Evolutionary conservation across 2,888 invertebrate genomes (phyloP).

Genomic region (Pyrgus malvae): DNA sequence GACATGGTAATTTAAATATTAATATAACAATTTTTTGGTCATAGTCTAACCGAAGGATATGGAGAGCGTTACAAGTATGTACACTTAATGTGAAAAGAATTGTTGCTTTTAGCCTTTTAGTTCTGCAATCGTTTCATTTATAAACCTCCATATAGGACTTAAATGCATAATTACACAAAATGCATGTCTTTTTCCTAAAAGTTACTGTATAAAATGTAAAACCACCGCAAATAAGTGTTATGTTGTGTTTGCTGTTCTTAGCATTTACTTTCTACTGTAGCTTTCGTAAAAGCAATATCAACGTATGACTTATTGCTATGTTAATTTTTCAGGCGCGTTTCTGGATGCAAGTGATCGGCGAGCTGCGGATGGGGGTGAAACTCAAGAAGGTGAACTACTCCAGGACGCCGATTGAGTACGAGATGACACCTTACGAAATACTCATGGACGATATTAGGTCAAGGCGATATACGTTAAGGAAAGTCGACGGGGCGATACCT

Average conservation of each 20-base stretch:
- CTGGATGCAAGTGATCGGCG: constrained; percentile 97
- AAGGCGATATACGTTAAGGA: constrained; percentile 93
- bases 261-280: constrained; percentile 37
- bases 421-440: constrained; percentile 97
- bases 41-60: constrained; percentile 88
- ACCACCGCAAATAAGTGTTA: neutral
- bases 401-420: constrained; percentile 92
- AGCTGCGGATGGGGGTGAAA: constrained; percentile 94
- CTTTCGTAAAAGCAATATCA: constrained; percentile 46
- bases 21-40: constrained; percentile 39
- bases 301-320: constrained; percentile 36
- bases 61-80: constrained; percentile 91
- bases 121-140: constrained; percentile 5
- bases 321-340: constrained; percentile 88
- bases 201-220: neutral
- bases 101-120: constrained; percentile 20
- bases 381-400: constrained; percentile 92
- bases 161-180: constrained; percentile 5
- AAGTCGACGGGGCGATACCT: constrained; percentile 92
- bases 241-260: constrained; percentile 17
- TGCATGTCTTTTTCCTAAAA: constrained; percentile 8
- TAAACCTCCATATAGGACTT: constrained; percentile 6
- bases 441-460: constrained; percentile 97
- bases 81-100: constrained; percentile 37
- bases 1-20: neutral